These are phyloP conservation scores for Atherix ibis DNA, from an alignment of 2,888 invertebrate genomes.

Conservation along the genomic window DNA sequence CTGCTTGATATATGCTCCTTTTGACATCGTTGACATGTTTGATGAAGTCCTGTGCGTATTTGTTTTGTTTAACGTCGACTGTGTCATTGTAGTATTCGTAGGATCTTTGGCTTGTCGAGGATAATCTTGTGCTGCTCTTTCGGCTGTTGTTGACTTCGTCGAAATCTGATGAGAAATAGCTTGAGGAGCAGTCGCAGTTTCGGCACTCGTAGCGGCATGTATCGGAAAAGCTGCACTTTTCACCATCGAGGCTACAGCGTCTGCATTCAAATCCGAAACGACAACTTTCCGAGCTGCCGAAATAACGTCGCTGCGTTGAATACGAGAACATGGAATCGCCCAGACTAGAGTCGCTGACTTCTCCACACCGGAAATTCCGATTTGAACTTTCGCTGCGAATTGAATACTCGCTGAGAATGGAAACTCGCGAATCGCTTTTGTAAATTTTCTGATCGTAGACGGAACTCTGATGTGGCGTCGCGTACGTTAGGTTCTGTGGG, in stretches of 20 bases:
- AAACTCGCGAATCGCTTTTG: slow-evolving; percentile 31
- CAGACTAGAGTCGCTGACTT: slow-evolving; percentile 25
- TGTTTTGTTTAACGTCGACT: slow-evolving; percentile 27
- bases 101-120: slow-evolving; percentile 14
- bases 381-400: slow-evolving; percentile 26
- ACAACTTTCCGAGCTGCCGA: slow-evolving; percentile 32
- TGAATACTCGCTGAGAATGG: slow-evolving; percentile 30
- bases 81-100: slow-evolving; percentile 16
- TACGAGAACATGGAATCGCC: slow-evolving; percentile 24
- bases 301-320: slow-evolving; percentile 25
- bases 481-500: background rate
- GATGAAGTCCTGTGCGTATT: slow-evolving; percentile 33
- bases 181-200: slow-evolving; percentile 32
- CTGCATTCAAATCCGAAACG: slow-evolving; percentile 30
- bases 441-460: slow-evolving; percentile 29
- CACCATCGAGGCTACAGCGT: slow-evolving; percentile 29
- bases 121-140: slow-evolving; percentile 8
- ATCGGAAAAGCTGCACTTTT: slow-evolving; percentile 31
- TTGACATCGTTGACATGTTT: slow-evolving; percentile 33
- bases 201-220: slow-evolving; percentile 31
- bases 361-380: slow-evolving; percentile 18
- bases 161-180: slow-evolving; percentile 32
- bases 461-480: background rate
- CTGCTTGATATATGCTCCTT: slow-evolving; percentile 30
- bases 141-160: slow-evolving; percentile 26